Evolutionary conservation across 2,797 vertebrate genomes (phyloP).

Genomic region (Macropus fuliginosus): DNA sequence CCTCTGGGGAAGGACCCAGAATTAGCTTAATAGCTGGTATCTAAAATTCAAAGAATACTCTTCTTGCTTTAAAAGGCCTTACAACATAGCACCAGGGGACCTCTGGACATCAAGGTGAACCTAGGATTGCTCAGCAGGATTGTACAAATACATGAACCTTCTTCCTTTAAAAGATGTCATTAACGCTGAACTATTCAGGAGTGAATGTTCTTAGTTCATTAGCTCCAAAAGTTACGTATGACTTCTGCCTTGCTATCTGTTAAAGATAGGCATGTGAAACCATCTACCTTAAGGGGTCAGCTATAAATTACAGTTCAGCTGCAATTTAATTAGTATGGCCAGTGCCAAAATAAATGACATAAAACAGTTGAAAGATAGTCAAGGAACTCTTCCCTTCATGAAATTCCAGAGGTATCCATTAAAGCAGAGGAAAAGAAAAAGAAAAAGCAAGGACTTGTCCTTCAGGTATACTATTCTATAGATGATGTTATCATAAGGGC

Average conservation of each 20-base stretch:
- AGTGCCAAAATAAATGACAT: slow-evolving; percentile 58
- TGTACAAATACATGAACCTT: slow-evolving; percentile 14
- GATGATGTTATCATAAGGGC: not conserved
- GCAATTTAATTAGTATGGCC: slow-evolving; percentile 48
- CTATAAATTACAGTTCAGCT: slow-evolving; percentile 69
- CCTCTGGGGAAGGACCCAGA: not conserved
- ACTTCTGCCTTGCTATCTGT: slow-evolving; percentile 63
- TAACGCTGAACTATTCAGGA: slow-evolving; percentile 42
- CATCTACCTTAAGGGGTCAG: slow-evolving; percentile 49
- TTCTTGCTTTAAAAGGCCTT: slow-evolving; percentile 45
- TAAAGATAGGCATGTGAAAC: slow-evolving; percentile 54
- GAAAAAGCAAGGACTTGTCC: slow-evolving; percentile 55
- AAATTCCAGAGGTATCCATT: slow-evolving; percentile 54
- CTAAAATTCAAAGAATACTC: slow-evolving; percentile 31
- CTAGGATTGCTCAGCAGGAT: not conserved
- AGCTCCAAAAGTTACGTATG: slow-evolving; percentile 58
- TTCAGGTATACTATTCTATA: slow-evolving; percentile 27
- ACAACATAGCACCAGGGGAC: not conserved
- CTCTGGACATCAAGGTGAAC: not conserved
- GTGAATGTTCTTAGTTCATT: slow-evolving; percentile 55
- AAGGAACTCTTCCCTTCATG: slow-evolving; percentile 24
- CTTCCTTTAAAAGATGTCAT: slow-evolving; percentile 28
- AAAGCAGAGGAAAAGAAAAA: not conserved
- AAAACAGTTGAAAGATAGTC: slow-evolving; percentile 23
- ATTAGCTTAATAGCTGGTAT: not conserved